Evolutionary conservation across 1,140 invertebrate species (phyloP).

Genomic region (Tachypleus tridentatus): DNA sequence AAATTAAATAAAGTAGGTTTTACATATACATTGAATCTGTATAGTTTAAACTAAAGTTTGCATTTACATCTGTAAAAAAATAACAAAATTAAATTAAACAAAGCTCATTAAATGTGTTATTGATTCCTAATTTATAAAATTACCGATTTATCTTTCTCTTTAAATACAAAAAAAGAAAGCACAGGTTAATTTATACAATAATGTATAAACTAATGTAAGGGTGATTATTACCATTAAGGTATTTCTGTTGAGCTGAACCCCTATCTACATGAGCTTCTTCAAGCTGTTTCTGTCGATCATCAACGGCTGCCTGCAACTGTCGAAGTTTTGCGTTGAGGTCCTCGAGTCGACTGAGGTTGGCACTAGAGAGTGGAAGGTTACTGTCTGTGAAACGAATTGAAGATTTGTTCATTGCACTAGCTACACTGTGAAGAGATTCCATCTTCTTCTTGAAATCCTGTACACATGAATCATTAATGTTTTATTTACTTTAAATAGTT

Average conservation of each 20-base stretch:
- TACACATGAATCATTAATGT: no score
- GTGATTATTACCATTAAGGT: conserved; percentile 32
- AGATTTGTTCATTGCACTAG: neutral
- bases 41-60: no score
- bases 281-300: conserved; percentile 58
- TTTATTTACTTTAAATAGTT: no score
- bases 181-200: neutral
- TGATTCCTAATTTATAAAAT: neutral
- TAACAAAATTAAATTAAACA: no score
- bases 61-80: no score
- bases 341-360: conserved; percentile 49
- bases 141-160: neutral
- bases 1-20: no score
- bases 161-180: neutral
- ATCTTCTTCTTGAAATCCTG: no score
- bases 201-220: neutral
- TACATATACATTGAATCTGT: no score
- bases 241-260: conserved; percentile 38
- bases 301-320: conserved; percentile 55
- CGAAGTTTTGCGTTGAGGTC: conserved; percentile 74
- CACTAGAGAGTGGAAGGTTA: conserved; percentile 40
- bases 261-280: conserved; percentile 36
- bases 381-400: conserved; percentile 26
- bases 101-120: no score
- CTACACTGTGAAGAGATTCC: no score